These are phyloP conservation scores for Aspidiotus destructor DNA, from an alignment of 2,888 invertebrate genomes.

Conservation along the genomic window DNA sequence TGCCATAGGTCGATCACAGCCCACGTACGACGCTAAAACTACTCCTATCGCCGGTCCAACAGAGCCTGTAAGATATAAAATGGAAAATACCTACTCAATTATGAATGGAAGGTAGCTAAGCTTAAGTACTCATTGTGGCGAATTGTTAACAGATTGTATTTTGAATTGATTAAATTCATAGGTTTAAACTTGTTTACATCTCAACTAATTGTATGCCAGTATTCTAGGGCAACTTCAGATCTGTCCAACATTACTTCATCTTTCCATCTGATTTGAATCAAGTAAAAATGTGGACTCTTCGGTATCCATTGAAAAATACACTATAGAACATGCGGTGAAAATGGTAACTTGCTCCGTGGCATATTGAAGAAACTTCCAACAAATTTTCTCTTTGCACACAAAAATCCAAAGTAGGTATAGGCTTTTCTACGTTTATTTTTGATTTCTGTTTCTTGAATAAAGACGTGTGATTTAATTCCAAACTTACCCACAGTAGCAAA, in stretches of 20 bases:
- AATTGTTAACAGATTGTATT: background rate
- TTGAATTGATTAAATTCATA: too few species aligned
- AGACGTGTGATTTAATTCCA: background rate
- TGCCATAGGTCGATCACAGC: slow-evolving; percentile 43
- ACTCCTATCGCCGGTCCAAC: slow-evolving; percentile 48
- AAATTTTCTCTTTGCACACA: too few species aligned
- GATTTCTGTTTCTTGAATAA: too few species aligned
- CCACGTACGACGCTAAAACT: slow-evolving; percentile 35
- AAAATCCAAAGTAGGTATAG: too few species aligned
- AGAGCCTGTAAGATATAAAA: slow-evolving; percentile 45
- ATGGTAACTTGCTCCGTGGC: too few species aligned
- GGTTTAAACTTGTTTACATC: background rate
- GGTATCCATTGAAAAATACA: too few species aligned
- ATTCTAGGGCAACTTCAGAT: background rate
- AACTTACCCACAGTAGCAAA: slow-evolving; percentile 33
- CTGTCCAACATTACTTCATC: too few species aligned
- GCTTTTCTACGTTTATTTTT: too few species aligned
- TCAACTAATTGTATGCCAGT: background rate
- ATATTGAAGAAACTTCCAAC: too few species aligned
- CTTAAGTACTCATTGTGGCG: background rate
- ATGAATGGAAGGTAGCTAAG: background rate
- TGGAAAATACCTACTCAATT: background rate
- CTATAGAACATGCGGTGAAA: too few species aligned
- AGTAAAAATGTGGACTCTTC: too few species aligned
- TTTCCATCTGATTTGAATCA: too few species aligned